Evolutionary conservation across 2,888 invertebrate genomes (phyloP), one percentile per base, ranked within the genome.

Genomic region (Lasioglossum zephyrum): DNA sequence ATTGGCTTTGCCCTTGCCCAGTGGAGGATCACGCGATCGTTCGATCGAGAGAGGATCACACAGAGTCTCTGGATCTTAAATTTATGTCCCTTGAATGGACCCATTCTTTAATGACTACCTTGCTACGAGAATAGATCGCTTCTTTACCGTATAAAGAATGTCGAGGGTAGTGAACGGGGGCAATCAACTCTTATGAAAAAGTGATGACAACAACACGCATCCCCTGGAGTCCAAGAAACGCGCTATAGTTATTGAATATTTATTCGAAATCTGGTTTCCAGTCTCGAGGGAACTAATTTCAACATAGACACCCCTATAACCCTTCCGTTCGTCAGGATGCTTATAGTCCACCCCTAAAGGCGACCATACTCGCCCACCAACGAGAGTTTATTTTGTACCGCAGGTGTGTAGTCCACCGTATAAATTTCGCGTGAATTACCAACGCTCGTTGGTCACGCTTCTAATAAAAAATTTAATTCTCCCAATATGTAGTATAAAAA

Each of bases 1-100:
- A 44, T 26, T 73, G 72, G 72, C 31, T 73, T 73, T 73, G 72
- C 36, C 69, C 69, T 22, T 69, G 69, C 39, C 69, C 22, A 53
- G 16, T 18, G 44, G 26, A 73, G 44, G 72, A 73, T 47, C 26
- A 9, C 44, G 72, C 44, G 47, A 73, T 73, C 57, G n/a, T 57
- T 57, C n/a, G n/a, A 57, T 57, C 57, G 57, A 57, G 57, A 57
- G 57, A 57, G n/a, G 4, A 57, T 57, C n/a, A 4, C 57, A n/a
- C 57, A 8, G 16, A 16, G 26, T 18, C 26, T 8, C 31, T 63
- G 36, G 31, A 63, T 63, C 63, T 63, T 63, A 36, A 36, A 63
- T 63, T 36, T 2, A 16, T 31, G 31, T 63, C 31, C 63, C 31
- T 63, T 36, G 36, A 63, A 36, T 36, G 36, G 31, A 63, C 8